Evolutionary conservation across 2,888 invertebrate species (phyloP).

Genomic region (Sarcophaga rosellei): DNA sequence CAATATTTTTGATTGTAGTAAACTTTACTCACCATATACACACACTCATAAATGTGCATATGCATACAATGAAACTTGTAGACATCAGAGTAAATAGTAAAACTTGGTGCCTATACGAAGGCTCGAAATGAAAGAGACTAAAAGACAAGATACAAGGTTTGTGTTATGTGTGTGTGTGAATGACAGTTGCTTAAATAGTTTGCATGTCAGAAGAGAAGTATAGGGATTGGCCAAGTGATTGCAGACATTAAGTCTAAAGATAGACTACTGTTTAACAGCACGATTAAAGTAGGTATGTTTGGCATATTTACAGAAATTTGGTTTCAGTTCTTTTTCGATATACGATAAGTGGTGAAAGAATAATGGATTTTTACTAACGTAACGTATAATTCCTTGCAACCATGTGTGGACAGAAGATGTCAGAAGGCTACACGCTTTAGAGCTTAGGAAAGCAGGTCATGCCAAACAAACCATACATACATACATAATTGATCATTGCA

Average conservation of each 20-base stretch:
- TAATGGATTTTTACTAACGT: too few species aligned
- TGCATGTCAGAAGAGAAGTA: not conserved
- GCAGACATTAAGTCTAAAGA: not conserved
- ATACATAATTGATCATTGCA: too few species aligned
- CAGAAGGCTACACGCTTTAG: too few species aligned
- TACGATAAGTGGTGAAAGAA: too few species aligned
- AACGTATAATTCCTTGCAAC: too few species aligned
- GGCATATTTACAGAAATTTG: too few species aligned
- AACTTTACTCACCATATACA: constrained; percentile 7
- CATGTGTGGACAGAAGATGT: too few species aligned
- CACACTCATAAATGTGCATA: not conserved
- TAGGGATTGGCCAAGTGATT: not conserved
- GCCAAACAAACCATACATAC: too few species aligned
- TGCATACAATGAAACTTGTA: not conserved
- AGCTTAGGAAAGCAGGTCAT: too few species aligned
- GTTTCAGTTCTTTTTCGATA: too few species aligned
- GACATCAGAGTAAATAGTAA: constrained; percentile 21
- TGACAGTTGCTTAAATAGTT: constrained; percentile 9
- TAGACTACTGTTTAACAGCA: too few species aligned
- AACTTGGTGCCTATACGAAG: not conserved
- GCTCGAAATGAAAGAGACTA: not conserved
- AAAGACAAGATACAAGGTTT: constrained; percentile 2
- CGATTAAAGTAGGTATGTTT: too few species aligned
- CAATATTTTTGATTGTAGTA: not conserved
- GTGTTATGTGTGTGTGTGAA: not conserved